Conservation (phyloP, 2,888 invertebrate genomes). For the Trachelus stipa region DNA sequence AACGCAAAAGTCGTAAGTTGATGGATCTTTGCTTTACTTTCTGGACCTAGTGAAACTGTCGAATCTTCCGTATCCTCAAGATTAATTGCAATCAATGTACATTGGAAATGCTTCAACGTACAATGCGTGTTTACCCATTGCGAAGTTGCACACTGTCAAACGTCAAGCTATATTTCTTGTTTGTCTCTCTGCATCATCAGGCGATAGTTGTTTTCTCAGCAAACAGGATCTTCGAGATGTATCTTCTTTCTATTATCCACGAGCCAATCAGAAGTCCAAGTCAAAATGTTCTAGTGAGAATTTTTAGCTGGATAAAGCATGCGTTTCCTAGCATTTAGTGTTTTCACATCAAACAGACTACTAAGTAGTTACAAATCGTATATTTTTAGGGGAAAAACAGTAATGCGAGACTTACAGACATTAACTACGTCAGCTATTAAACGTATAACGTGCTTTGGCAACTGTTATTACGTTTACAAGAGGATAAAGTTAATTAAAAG, state of each 20-base stretch:
- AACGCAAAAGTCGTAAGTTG: constrained; percentile 51
- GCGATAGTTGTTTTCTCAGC: neutral
- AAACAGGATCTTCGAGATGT: neutral
- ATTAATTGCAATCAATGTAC: neutral
- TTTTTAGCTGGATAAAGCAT: neutral
- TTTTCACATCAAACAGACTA: neutral
- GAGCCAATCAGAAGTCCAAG: neutral
- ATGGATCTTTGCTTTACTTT: neutral
- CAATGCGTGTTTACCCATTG: neutral
- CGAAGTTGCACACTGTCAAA: neutral
- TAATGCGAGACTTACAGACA: neutral
- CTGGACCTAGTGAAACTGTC: neutral
- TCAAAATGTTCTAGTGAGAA: neutral
- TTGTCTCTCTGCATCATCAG: neutral
- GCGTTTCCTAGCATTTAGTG: neutral
- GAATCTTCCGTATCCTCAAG: neutral
- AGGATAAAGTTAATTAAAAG: constrained; percentile 25
- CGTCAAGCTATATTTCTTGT: neutral
- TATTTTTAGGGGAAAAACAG: neutral
- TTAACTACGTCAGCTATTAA: neutral
- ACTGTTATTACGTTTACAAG: constrained; percentile 10
- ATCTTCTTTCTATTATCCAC: neutral
- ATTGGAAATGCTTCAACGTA: neutral
- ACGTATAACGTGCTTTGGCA: neutral
- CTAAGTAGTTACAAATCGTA: neutral